A percentile compares a stretch with the other conserved stretches of the same genome.
Evolutionary conservation across 2,797 vertebrate species (phyloP).

Genomic region (Pantherophis vulpinus): DNA sequence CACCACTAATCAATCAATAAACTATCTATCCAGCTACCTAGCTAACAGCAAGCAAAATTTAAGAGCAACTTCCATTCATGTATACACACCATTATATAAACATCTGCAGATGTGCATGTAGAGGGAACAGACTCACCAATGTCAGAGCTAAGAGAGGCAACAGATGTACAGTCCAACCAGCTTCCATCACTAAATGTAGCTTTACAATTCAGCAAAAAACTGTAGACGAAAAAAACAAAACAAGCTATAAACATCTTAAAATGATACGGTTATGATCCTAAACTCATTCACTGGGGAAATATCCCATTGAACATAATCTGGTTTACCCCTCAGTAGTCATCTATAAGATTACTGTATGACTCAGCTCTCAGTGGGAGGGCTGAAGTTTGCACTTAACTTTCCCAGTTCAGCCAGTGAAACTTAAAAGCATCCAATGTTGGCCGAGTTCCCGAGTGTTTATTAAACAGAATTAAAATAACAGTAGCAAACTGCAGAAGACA

Average conservation of each 20-base stretch:
- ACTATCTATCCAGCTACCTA: neutral
- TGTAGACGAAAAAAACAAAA: constrained; percentile 58
- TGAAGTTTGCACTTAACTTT: neutral
- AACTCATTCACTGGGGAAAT: neutral
- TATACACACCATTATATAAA: neutral
- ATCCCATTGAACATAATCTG: neutral
- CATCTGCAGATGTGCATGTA: neutral
- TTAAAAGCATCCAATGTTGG: neutral
- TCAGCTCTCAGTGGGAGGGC: neutral
- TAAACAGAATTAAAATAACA: neutral
- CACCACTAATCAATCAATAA: neutral
- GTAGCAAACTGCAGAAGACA: neutral
- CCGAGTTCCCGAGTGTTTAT: neutral
- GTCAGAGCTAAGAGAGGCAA: constrained; percentile 70
- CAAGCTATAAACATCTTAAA: neutral
- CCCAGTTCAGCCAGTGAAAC: neutral
- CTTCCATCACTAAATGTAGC: constrained; percentile 67
- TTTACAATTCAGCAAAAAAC: constrained; percentile 30
- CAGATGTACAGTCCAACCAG: constrained; percentile 63
- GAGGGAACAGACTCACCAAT: constrained; percentile 69
- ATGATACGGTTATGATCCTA: neutral
- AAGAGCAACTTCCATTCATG: neutral
- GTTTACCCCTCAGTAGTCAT: neutral
- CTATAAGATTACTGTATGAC: neutral
- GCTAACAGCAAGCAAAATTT: neutral